Percentiles rank a stretch among this genome's conserved stretches.
phyloP scores from a whole-genome alignment of 2,888 invertebrate species.

The Amphimallon solstitiale region DNA sequence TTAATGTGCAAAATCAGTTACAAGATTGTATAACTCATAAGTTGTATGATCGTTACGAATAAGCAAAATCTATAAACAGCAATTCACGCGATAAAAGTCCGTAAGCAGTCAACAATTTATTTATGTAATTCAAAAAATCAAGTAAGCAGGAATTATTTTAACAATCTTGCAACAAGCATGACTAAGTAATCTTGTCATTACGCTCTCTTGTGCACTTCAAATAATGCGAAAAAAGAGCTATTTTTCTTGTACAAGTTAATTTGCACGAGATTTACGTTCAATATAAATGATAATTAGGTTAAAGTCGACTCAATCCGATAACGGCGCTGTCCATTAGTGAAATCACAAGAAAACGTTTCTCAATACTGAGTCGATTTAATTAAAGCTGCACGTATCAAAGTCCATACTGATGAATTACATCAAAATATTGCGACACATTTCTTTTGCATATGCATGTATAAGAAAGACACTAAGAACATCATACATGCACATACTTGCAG shows the following conservation, averaged over 20 bases:
- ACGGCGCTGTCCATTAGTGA: slow-evolving; percentile 6
- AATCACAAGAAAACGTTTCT: slow-evolving; percentile 5
- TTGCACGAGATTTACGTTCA: slow-evolving; percentile 16
- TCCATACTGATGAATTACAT: slow-evolving; percentile 28
- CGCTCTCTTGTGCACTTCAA: not conserved
- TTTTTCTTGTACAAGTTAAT: slow-evolving; percentile 14
- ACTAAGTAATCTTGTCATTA: slow-evolving; percentile 1
- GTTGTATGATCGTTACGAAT: not conserved
- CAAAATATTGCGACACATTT: slow-evolving; percentile 18
- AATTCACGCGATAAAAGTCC: not conserved
- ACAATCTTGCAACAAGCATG: slow-evolving; percentile 12
- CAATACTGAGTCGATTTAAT: slow-evolving; percentile 23
- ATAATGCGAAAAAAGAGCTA: not conserved
- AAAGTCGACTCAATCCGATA: slow-evolving; percentile 3
- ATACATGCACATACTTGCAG: too few species aligned
- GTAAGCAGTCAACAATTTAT: not conserved
- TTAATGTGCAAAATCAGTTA: not conserved
- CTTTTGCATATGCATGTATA: not conserved
- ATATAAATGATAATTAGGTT: slow-evolving; percentile 16
- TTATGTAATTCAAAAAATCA: not conserved
- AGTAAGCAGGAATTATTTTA: slow-evolving; percentile 3
- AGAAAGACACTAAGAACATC: not conserved
- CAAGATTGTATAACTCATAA: not conserved
- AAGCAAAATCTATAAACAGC: not conserved
- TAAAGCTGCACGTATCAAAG: slow-evolving; percentile 30